Conservation (phyloP, 2,113 vertebrate species). For the Malurus cyaneus region DNA sequence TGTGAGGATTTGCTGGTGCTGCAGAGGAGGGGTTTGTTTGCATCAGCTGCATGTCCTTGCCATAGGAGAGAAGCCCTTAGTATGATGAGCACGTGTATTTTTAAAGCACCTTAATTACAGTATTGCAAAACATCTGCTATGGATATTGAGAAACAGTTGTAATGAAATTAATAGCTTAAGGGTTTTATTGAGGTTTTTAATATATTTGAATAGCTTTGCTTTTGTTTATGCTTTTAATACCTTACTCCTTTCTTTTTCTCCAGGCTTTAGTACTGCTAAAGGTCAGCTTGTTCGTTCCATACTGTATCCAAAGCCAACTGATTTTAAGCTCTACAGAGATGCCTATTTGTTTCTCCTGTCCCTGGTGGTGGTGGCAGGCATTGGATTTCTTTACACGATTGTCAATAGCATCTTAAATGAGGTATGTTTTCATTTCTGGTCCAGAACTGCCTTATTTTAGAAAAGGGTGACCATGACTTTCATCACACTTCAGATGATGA, state of each 20-base stretch:
- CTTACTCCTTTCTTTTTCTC: not conserved
- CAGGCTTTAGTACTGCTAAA: slow-evolving; percentile 96
- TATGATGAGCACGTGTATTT: not conserved
- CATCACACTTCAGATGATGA: not conserved
- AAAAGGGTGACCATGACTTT: not conserved
- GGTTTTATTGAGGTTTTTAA: not conserved
- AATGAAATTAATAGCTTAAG: slow-evolving; percentile 24
- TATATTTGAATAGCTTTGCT: not conserved
- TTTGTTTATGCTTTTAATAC: not conserved
- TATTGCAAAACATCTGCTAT: slow-evolving; percentile 17
- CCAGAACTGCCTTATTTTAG: not conserved
- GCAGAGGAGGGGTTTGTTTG: not conserved
- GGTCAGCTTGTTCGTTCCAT: slow-evolving; percentile 97
- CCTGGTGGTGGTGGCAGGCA: slow-evolving; percentile 89
- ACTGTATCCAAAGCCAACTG: slow-evolving; percentile 96
- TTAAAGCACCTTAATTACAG: slow-evolving; percentile 6
- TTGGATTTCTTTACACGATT: slow-evolving; percentile 93
- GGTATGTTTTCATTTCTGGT: slow-evolving; percentile 66
- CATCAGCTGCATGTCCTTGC: not conserved
- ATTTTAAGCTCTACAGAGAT: slow-evolving; percentile 97
- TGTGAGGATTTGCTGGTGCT: not conserved
- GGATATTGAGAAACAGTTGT: not conserved
- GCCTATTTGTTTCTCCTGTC: slow-evolving; percentile 95
- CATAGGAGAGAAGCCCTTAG: not conserved
- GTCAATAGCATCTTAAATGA: slow-evolving; percentile 86